Evolutionary conservation across 2,888 invertebrate genomes (phyloP).

Genomic region (Allophyes oxyacanthae): DNA sequence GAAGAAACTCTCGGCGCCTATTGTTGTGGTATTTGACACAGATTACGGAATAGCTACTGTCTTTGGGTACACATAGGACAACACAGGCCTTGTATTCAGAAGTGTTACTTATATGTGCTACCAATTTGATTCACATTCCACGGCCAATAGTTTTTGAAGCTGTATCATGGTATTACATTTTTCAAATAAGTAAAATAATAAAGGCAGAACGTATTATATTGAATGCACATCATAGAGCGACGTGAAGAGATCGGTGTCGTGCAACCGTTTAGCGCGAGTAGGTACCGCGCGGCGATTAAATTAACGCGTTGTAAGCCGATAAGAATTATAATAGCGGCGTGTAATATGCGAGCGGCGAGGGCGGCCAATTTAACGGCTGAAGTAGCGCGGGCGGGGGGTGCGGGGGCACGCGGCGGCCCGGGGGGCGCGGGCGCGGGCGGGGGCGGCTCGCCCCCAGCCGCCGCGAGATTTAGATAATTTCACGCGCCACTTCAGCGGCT

Average conservation of each 20-base stretch:
- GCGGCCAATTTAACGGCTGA: conserved; percentile 39
- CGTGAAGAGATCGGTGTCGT: conserved; percentile 5
- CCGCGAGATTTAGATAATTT: conserved; percentile 45
- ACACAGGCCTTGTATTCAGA: too few relatives aligned
- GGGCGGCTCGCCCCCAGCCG: conserved; percentile 5
- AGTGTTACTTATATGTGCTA: too few relatives aligned
- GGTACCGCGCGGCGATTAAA: conserved; percentile 6
- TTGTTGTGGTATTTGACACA: too few relatives aligned
- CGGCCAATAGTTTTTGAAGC: too few relatives aligned
- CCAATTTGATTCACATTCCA: too few relatives aligned
- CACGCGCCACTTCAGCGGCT: conserved; percentile 46
- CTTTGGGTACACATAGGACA: too few relatives aligned
- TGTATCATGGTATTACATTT: too few relatives aligned
- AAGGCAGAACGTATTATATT: too few relatives aligned
- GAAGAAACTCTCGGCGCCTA: too few relatives aligned
- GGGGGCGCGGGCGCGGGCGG: background rate
- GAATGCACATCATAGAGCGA: background rate
- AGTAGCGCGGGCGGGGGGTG: background rate
- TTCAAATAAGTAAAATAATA: too few relatives aligned
- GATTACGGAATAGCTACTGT: too few relatives aligned
- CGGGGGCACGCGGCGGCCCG: background rate
- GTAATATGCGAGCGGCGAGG: conserved; percentile 31
- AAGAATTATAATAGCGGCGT: conserved; percentile 19
- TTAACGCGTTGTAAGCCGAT: conserved; percentile 22
- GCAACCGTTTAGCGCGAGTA: background rate